Conservation (phyloP, 2,888 invertebrate genomes). For the Ferdinandea cuprea region DNA sequence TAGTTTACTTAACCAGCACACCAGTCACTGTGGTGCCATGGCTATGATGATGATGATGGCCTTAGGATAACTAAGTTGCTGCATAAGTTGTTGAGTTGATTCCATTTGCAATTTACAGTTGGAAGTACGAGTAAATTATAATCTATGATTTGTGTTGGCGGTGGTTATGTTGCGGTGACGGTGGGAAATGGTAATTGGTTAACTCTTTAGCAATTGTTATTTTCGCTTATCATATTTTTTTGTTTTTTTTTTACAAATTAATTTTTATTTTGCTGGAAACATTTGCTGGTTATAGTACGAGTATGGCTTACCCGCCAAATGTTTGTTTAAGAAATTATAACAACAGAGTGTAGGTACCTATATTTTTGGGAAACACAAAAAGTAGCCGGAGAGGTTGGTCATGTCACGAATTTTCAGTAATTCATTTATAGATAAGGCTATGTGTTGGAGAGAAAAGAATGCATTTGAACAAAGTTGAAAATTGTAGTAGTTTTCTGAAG, state of each 20-base stretch:
- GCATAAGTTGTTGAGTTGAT: slow-evolving; percentile 50
- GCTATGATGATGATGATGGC: slow-evolving; percentile 61
- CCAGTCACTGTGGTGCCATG: not conserved
- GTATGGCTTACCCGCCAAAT: slow-evolving; percentile 3
- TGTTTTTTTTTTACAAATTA: not conserved
- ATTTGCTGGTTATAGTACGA: no score
- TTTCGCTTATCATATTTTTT: slow-evolving; percentile 47
- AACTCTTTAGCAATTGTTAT: slow-evolving; percentile 63
- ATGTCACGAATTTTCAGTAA: slow-evolving; percentile 52
- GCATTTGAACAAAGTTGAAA: slow-evolving; percentile 5
- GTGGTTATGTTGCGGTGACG: not conserved
- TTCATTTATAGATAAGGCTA: slow-evolving; percentile 21
- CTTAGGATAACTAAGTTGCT: slow-evolving; percentile 64
- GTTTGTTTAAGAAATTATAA: slow-evolving; percentile 46
- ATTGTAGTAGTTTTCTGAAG: not conserved
- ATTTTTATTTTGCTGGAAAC: no score
- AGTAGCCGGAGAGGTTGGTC: slow-evolving; percentile 48
- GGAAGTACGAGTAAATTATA: slow-evolving; percentile 44
- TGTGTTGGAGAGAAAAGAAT: not conserved
- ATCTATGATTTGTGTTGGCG: slow-evolving; percentile 60
- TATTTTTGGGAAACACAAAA: slow-evolving; percentile 15
- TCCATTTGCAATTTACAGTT: slow-evolving; percentile 66
- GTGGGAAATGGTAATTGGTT: slow-evolving; percentile 61
- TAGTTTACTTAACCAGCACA: slow-evolving; percentile 53
- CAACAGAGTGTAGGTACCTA: slow-evolving; percentile 4